These are phyloP conservation scores for Drosophila subpulchrella DNA, from an alignment of 1,140 invertebrate genomes.

Conservation along the genomic window DNA sequence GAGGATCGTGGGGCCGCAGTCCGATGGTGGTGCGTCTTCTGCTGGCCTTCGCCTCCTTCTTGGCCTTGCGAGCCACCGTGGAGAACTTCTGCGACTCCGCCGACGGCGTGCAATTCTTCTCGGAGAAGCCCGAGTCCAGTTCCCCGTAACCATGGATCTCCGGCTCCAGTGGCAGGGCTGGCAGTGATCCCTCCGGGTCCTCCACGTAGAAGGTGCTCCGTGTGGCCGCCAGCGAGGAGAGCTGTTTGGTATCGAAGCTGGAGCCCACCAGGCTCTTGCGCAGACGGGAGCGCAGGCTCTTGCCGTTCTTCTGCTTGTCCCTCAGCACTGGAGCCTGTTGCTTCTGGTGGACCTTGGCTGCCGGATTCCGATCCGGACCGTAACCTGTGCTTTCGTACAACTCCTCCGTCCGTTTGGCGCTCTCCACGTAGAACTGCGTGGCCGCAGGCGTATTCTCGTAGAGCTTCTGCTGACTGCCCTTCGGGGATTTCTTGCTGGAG, in stretches of 20 bases:
- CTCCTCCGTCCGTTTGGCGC: slow-evolving; percentile 40
- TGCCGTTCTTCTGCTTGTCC: slow-evolving; percentile 85
- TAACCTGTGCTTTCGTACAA: slow-evolving; percentile 65
- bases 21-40: slow-evolving; percentile 70
- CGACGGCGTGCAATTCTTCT: slow-evolving; percentile 57
- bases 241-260: slow-evolving; percentile 84
- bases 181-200: slow-evolving; percentile 79
- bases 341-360: slow-evolving; percentile 8
- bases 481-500: slow-evolving; percentile 86
- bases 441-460: slow-evolving; percentile 69
- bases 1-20: slow-evolving; percentile 79
- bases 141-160: slow-evolving; percentile 84
- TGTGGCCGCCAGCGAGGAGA: slow-evolving; percentile 72
- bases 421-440: slow-evolving; percentile 74
- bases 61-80: slow-evolving; percentile 64
- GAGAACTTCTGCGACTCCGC: slow-evolving; percentile 67
- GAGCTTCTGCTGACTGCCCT: slow-evolving; percentile 82
- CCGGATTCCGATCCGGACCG: slow-evolving; percentile 47
- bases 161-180: slow-evolving; percentile 2
- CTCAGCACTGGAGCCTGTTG: slow-evolving; percentile 53
- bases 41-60: slow-evolving; percentile 66
- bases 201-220: slow-evolving; percentile 89
- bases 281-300: slow-evolving; percentile 85
- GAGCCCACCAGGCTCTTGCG: slow-evolving; percentile 85
- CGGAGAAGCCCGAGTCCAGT: slow-evolving; percentile 86